Evolutionary conservation across 2,113 vertebrate genomes (phyloP).

Genomic region (Tichodroma muraria): DNA sequence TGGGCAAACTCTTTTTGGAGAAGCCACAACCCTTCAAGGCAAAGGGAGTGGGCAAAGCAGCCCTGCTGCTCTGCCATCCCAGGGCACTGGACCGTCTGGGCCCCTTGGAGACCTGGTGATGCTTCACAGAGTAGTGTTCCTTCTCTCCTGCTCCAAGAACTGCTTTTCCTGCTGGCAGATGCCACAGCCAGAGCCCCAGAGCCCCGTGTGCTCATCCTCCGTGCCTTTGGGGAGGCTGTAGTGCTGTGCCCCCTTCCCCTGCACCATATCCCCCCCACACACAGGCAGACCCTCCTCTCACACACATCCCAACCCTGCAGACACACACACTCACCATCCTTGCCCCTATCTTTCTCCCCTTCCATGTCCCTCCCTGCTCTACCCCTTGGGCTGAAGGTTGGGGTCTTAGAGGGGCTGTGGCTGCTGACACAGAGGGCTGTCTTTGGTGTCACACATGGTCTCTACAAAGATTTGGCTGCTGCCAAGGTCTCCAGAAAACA

Average conservation of each 20-base stretch:
- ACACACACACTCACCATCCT: background rate
- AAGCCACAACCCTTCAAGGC: accelerated
- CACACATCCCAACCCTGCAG: background rate
- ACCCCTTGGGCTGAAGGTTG: background rate
- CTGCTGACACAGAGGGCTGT: background rate
- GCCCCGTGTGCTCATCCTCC: background rate
- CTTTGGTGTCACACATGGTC: background rate
- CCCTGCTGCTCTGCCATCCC: background rate
- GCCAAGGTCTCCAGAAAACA: background rate
- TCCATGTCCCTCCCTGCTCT: background rate
- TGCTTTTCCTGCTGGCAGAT: background rate
- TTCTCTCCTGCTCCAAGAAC: background rate
- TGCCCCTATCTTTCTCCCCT: background rate
- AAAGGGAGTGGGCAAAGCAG: background rate
- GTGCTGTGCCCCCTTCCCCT: background rate
- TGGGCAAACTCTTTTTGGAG: background rate
- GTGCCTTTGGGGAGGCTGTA: accelerated
- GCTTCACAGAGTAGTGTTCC: background rate
- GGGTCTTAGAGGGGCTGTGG: background rate
- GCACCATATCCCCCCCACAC: accelerated
- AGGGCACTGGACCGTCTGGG: background rate
- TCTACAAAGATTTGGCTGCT: background rate
- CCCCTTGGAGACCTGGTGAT: background rate
- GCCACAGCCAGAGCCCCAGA: background rate
- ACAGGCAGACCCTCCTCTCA: background rate